Evolutionary conservation across 1,140 invertebrate genomes (phyloP).

Genomic region (Drosophila lacteicornis): DNA sequence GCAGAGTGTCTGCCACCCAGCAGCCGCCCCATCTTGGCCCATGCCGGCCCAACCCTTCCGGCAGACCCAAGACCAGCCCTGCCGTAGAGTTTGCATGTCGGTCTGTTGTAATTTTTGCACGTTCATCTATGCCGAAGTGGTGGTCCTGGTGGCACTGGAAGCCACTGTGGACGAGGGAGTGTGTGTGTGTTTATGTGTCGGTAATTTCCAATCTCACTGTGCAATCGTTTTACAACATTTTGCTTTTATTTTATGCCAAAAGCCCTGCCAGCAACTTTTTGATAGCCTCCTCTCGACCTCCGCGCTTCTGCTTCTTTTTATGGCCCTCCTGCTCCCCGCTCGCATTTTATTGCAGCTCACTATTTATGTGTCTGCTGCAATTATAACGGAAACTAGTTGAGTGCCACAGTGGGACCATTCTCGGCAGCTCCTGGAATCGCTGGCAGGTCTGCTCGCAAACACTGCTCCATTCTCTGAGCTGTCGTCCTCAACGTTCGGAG

Average conservation of each 20-base stretch:
- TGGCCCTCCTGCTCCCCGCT: constrained; percentile 21
- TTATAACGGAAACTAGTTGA: constrained; percentile 83
- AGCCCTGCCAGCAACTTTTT: constrained; percentile 69
- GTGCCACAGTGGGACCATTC: constrained; percentile 71
- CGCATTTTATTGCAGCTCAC: constrained; percentile 77
- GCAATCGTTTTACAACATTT: constrained; percentile 83
- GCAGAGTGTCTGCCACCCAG: constrained; percentile 76
- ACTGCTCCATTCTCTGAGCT: constrained; percentile 22
- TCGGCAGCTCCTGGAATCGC: background rate
- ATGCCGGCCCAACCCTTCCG: constrained; percentile 12
- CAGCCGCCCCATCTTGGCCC: constrained; percentile 8
- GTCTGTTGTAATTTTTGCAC: constrained; percentile 79
- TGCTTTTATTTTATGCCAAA: constrained; percentile 82
- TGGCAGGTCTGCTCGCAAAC: background rate
- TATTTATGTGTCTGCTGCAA: constrained; percentile 85
- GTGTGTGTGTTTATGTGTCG: constrained; percentile 66
- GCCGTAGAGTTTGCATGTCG: constrained; percentile 62
- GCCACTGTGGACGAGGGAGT: constrained; percentile 6
- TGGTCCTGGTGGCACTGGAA: constrained; percentile 3
- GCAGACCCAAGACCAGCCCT: constrained; percentile 14
- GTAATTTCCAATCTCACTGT: constrained; percentile 83
- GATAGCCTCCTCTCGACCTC: constrained; percentile 48
- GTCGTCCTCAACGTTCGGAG: constrained; percentile 10
- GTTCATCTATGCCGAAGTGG: constrained; percentile 56
- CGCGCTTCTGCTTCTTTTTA: constrained; percentile 17